Conservation (phyloP, 2,888 invertebrate genomes). For the Sepiola atlantica region DNA sequence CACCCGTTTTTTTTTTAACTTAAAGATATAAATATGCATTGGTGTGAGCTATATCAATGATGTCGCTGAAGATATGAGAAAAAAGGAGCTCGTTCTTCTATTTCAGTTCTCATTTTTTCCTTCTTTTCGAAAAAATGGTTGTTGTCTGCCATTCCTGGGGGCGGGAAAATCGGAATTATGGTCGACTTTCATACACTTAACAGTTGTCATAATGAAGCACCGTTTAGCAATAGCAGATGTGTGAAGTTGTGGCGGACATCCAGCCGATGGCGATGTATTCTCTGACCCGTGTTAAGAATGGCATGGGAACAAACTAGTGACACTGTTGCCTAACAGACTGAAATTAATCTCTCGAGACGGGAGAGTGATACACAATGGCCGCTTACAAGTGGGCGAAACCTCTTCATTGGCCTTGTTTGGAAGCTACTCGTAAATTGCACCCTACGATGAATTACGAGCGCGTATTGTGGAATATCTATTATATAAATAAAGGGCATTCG, state of each 20-base stretch:
- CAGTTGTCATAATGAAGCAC: background rate
- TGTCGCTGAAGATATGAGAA: background rate
- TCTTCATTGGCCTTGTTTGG: background rate
- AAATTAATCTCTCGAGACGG: background rate
- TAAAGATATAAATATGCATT: too few species aligned
- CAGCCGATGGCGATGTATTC: background rate
- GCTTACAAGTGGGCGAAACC: background rate
- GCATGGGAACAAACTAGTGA: background rate
- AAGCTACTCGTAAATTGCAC: background rate
- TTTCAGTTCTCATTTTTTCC: background rate
- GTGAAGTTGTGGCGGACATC: conserved; percentile 2
- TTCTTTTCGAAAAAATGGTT: background rate
- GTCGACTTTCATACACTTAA: background rate
- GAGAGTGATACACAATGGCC: background rate
- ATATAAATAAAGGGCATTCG: too few species aligned
- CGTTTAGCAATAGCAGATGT: background rate
- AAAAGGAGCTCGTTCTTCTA: background rate
- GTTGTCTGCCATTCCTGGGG: background rate
- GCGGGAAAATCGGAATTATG: background rate
- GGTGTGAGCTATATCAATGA: background rate
- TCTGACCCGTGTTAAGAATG: background rate
- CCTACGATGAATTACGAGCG: background rate
- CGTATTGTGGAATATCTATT: background rate
- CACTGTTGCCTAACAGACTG: conserved; percentile 10
- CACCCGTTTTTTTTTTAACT: too few species aligned